These are phyloP conservation scores for Carpatolechia fugitivella DNA, from an alignment of 2,888 invertebrate species.

Conservation along the genomic window DNA sequence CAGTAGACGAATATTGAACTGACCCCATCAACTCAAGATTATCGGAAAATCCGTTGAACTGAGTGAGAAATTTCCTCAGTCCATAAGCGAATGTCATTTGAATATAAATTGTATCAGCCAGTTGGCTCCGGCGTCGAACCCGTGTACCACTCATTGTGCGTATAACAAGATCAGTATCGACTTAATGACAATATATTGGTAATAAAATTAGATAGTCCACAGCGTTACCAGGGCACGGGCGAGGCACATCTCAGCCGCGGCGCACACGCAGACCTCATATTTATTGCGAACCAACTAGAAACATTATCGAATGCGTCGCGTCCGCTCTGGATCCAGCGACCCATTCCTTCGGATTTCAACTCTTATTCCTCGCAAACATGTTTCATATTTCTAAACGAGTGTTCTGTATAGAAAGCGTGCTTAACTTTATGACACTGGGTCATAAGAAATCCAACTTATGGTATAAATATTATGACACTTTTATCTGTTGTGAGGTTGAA, in stretches of 20 bases:
- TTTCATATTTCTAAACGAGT: conserved; percentile 42
- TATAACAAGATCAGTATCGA: conserved; percentile 80
- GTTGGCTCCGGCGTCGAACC: conserved; percentile 46
- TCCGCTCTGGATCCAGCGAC: conserved; percentile 56
- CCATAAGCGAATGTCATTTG: conserved; percentile 74
- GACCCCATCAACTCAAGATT: conserved; percentile 71
- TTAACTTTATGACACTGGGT: conserved; percentile 68
- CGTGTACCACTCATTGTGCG: conserved; percentile 73
- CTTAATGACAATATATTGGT: conserved; percentile 80
- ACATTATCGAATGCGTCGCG: conserved; percentile 70
- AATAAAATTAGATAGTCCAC: conserved; percentile 78
- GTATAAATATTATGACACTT: conserved; percentile 77
- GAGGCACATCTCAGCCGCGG: conserved; percentile 45
- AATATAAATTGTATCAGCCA: conserved; percentile 73
- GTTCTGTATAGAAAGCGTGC: conserved; percentile 54
- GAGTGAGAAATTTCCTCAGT: conserved; percentile 73
- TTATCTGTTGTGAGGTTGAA: conserved; percentile 69
- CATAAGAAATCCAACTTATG: conserved; percentile 74
- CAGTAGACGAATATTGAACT: conserved; percentile 33
- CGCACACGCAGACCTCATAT: conserved; percentile 62
- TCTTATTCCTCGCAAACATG: conserved; percentile 50
- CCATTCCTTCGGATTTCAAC: conserved; percentile 51
- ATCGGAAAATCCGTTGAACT: conserved; percentile 72
- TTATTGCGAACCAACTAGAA: conserved; percentile 75
- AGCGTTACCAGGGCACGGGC: conserved; percentile 56